Evolutionary conservation across 2,797 vertebrate species (phyloP), one percentile per base, ranked within the genome.

Genomic region (Columba guinea): DNA sequence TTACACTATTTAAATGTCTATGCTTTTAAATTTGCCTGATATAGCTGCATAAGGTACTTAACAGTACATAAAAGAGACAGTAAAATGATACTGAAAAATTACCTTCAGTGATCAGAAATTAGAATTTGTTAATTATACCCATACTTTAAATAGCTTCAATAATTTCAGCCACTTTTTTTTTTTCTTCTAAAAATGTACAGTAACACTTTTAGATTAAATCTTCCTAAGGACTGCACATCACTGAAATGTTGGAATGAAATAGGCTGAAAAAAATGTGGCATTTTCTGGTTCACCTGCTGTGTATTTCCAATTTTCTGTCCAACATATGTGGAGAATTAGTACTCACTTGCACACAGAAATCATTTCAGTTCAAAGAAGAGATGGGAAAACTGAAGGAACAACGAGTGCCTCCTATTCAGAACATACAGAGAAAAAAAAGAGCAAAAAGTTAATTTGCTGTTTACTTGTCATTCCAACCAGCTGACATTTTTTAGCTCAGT

Each of bases 241-340:
- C 49, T 82, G 69, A 87, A 91, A 91, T 2, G 13, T 2, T 84
- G 39, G 91, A 91, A 93, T 74, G 8, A 95, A 94, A 89, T 9
- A 92, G 60, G 48, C 68, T 90, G 92, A 94, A 89, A 89, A 94
- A 82, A 91, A 49, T 60, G 19, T 71, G 67, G 32, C 27, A 69
- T 92, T 87, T 95, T 96, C 79, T 84, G 73, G 84, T 94, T 94
- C 92, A 82, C 46, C 32, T 94, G 73, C 56, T 68, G 51, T 10
- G 23, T 68, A 70, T 77, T 70, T 63, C 13, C 5, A 53, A 59
- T 90, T 94, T 90, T 90, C 63, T 68, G 8, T 49, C 84, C 78
- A 95, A 85, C 75, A 41, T 67, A 87, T 49, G 77, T 52, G 37
- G 39, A 63, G 30, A 83, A 95, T 88, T 87, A 84, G 78, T 28